A percentile compares a stretch with the other conserved stretches of the same genome.
These are phyloP conservation scores for Toxonevra muliebris DNA, from an alignment of 2,888 invertebrate species.

Conservation along the genomic window DNA sequence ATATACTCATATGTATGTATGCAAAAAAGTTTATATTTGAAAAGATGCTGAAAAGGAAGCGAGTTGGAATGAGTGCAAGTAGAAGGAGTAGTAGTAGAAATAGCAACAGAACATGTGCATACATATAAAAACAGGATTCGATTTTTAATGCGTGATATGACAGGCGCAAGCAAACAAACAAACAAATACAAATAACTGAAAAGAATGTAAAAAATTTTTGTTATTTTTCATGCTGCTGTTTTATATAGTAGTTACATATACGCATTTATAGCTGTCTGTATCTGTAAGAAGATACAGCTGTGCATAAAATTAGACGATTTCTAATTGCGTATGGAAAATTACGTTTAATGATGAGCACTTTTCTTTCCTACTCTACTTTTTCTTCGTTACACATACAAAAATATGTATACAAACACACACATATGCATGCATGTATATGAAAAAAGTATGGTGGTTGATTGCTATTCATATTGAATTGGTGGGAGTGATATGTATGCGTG, in stretches of 20 bases:
- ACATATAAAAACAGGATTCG: conserved; percentile 43
- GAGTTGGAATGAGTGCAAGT: conserved; percentile 29
- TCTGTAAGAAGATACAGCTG: conserved; percentile 12
- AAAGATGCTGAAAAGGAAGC: background rate
- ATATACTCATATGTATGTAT: background rate
- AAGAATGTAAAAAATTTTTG: background rate
- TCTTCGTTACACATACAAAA: background rate
- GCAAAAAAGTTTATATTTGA: background rate
- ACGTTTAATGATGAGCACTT: conserved; percentile 28
- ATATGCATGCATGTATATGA: background rate
- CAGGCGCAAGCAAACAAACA: conserved; percentile 48
- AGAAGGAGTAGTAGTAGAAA: conserved; percentile 25
- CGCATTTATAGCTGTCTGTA: background rate
- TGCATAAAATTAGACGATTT: conserved; percentile 51
- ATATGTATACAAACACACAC: background rate
- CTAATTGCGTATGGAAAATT: conserved; percentile 48
- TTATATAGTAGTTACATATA: background rate
- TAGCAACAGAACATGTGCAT: conserved; percentile 3
- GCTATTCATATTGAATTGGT: background rate
- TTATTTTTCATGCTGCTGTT: conserved; percentile 1
- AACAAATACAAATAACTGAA: too few species aligned
- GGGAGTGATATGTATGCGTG: background rate
- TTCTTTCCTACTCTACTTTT: background rate
- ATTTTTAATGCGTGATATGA: conserved; percentile 56
- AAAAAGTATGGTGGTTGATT: background rate